These are phyloP conservation scores for Accipiter virgatus DNA, from an alignment of 2,113 vertebrate genomes.

Conservation along the genomic window DNA sequence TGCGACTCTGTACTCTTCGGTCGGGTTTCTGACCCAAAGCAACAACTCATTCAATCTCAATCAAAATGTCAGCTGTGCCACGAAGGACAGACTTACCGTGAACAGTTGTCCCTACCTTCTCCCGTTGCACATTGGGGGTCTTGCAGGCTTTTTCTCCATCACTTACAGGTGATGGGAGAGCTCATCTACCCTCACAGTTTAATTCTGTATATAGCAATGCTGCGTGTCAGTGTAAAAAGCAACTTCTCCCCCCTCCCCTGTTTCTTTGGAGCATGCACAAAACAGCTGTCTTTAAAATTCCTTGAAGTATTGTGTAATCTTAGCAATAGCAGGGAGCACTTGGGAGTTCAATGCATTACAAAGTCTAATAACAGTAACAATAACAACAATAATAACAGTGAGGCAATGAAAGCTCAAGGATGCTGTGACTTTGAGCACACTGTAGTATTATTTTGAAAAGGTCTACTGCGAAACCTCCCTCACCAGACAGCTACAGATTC, in stretches of 20 bases:
- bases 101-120: neutral
- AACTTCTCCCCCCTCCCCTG: neutral
- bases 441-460: neutral
- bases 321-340: neutral
- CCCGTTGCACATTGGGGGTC: accelerated
- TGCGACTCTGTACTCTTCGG: neutral
- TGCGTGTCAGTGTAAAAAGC: neutral
- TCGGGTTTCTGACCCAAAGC: neutral
- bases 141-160: neutral
- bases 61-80: neutral
- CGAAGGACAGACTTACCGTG: neutral
- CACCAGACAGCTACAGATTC: neutral
- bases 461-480: neutral
- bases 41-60: neutral
- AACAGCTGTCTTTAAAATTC: slow-evolving; percentile 23
- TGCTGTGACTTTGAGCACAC: slow-evolving; percentile 39
- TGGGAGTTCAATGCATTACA: slow-evolving; percentile 16
- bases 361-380: slow-evolving; percentile 47
- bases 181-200: neutral
- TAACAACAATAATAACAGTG: slow-evolving; percentile 1
- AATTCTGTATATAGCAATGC: neutral
- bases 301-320: slow-evolving; percentile 28
- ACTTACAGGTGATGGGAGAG: accelerated
- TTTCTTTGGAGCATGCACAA: neutral
- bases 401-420: slow-evolving; percentile 34